phyloP scores from a whole-genome alignment of 2,113 vertebrate species.

The Ammodramus savannarum region DNA sequence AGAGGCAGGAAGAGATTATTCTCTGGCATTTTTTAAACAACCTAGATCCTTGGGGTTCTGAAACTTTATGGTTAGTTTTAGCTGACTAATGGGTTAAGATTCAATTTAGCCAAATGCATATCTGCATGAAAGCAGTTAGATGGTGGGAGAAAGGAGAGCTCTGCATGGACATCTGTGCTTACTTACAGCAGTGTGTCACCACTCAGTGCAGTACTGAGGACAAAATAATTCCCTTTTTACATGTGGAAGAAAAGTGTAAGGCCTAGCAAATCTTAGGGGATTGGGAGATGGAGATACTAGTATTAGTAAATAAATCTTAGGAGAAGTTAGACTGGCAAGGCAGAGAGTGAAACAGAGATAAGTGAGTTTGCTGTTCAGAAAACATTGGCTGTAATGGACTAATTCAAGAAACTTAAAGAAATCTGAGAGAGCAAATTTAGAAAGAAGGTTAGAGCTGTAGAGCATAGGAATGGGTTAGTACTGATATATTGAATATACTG shows the following conservation, averaged over 20 bases:
- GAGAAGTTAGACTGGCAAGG: background rate
- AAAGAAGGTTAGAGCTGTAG: background rate
- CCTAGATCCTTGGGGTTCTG: background rate
- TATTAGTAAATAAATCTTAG: background rate
- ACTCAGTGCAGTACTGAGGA: background rate
- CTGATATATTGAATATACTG: background rate
- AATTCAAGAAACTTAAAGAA: background rate
- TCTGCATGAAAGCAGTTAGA: background rate
- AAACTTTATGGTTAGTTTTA: background rate
- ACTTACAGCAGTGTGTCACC: background rate
- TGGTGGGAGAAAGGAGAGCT: background rate
- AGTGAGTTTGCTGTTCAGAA: background rate
- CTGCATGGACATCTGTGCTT: background rate
- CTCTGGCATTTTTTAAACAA: background rate
- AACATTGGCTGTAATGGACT: background rate
- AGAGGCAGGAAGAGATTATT: background rate
- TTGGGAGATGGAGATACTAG: background rate
- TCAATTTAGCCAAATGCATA: background rate
- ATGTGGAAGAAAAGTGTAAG: background rate
- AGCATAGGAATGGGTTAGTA: background rate
- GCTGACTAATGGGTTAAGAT: background rate
- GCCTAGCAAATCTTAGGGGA: background rate
- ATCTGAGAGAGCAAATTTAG: background rate
- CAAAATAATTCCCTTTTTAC: background rate
- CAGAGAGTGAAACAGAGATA: background rate